Conservation (phyloP, 2,888 invertebrate species). For the Brachyopa scutellaris region DNA sequence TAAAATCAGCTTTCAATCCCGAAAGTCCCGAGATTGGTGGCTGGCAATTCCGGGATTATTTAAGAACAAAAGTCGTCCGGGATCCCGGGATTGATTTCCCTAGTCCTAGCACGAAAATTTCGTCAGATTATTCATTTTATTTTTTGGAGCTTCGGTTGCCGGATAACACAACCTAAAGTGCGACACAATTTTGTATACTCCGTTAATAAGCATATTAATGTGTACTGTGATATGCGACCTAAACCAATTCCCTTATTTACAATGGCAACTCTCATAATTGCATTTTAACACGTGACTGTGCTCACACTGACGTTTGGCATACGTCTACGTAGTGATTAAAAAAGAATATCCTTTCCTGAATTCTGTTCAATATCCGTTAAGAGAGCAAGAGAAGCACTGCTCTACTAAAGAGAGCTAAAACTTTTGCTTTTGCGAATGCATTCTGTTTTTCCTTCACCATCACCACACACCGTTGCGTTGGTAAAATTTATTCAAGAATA, state of each 20-base stretch:
- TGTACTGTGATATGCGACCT: too few species aligned
- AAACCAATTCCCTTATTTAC: not conserved
- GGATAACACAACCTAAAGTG: too few species aligned
- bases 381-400: not conserved
- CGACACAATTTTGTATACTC: too few species aligned
- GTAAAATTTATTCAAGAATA: constrained; percentile 4
- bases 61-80: too few species aligned
- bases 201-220: too few species aligned
- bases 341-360: not conserved
- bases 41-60: too few species aligned
- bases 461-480: not conserved
- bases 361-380: not conserved
- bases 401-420: not conserved
- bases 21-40: too few species aligned
- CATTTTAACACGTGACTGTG: constrained; percentile 30
- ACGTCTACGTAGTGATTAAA: not conserved
- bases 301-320: not conserved
- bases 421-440: not conserved
- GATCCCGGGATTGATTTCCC: too few species aligned
- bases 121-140: too few species aligned
- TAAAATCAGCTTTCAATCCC: too few species aligned
- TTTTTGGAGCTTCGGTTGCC: too few species aligned
- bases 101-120: too few species aligned
- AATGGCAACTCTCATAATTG: constrained; percentile 28
- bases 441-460: not conserved